Base-by-base conservation (phyloP, 2,888 invertebrate species). In the Holacanthella duospinosa region DNA sequence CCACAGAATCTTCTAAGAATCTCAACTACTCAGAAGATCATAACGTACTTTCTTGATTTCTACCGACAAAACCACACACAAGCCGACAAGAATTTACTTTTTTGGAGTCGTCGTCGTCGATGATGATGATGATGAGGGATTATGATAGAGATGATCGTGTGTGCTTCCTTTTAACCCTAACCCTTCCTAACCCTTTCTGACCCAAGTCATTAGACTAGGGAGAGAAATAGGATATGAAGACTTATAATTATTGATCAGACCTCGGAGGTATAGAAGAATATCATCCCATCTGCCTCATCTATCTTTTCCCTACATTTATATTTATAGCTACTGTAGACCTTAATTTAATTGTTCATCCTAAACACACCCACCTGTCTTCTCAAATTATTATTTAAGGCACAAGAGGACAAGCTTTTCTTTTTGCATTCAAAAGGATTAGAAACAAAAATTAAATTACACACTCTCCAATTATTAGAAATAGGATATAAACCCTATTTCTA, bases 11-110 rank as follows among this genome's bases (percentile, higher is more conserved):
- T n/a, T n/a, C n/a, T n/a, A n/a, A n/a, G n/a, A n/a, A n/a, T n/a
- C n/a, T n/a, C n/a, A n/a, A n/a, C n/a, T n/a, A n/a, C n/a, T n/a
- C n/a, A n/a, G n/a, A n/a, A n/a, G n/a, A n/a, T n/a, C n/a, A n/a
- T n/a, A n/a, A n/a, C n/a, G n/a, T n/a, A n/a, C n/a, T 21, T 48
- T 21, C 48, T 48, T 48, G n/a, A 48, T 48, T 48, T 48, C 12
- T 21, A 56, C 64, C 66, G 66, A 66, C 64, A 66, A 62, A n/a
- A 64, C 64, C 61, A 63, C 64, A 64, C 66, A 66, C 66, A 66
- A 57, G 27, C 36, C 24, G 48, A 48, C 36, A 24, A 24, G 57
- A 16, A 16, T 27, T 28, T 2, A 59, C 61, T 61, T 64, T 64
- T 61, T 64, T 44, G 61, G 57, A 59, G 58, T 59, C 58, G 55